Evolutionary conservation across 1,140 invertebrate genomes (phyloP).

Genomic region (Drosophila cardini): DNA sequence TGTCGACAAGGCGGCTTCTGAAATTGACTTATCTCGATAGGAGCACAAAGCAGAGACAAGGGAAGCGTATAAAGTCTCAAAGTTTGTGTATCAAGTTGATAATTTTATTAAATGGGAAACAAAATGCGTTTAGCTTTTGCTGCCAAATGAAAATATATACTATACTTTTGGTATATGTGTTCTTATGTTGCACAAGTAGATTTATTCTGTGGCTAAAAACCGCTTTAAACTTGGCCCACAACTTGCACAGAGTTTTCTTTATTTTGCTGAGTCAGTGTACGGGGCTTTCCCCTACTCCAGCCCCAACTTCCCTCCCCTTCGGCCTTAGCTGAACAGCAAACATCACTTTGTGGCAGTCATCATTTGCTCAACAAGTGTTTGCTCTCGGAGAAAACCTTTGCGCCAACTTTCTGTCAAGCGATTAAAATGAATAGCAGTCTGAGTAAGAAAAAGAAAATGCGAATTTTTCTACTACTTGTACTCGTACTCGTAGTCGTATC

Average conservation of each 20-base stretch:
- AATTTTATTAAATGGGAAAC: conserved; percentile 73
- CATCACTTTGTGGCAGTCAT: conserved; percentile 77
- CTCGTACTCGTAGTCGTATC: background rate
- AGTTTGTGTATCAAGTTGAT: conserved; percentile 73
- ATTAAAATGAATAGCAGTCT: conserved; percentile 48
- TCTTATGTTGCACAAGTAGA: conserved; percentile 22
- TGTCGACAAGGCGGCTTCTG: conserved; percentile 33
- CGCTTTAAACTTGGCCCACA: conserved; percentile 27
- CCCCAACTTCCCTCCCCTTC: background rate
- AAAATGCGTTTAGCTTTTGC: conserved; percentile 47
- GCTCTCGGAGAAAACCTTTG: conserved; percentile 70
- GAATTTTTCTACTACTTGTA: background rate
- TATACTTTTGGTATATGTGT: background rate
- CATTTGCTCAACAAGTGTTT: conserved; percentile 82
- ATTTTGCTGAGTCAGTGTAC: conserved; percentile 54
- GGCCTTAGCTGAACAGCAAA: conserved; percentile 64
- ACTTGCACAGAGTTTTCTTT: conserved; percentile 16
- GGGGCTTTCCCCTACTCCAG: background rate
- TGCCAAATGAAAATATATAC: conserved; percentile 37
- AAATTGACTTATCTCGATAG: conserved; percentile 68
- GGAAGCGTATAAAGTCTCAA: background rate
- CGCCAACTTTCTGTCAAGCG: conserved; percentile 47
- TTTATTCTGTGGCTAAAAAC: conserved; percentile 29
- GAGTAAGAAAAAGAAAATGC: conserved; percentile 22
- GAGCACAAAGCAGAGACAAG: conserved; percentile 36